Evolutionary conservation across 2,113 vertebrate species (phyloP), one percentile per base, ranked within the genome.

Genomic region (Otolemur garnettii): DNA sequence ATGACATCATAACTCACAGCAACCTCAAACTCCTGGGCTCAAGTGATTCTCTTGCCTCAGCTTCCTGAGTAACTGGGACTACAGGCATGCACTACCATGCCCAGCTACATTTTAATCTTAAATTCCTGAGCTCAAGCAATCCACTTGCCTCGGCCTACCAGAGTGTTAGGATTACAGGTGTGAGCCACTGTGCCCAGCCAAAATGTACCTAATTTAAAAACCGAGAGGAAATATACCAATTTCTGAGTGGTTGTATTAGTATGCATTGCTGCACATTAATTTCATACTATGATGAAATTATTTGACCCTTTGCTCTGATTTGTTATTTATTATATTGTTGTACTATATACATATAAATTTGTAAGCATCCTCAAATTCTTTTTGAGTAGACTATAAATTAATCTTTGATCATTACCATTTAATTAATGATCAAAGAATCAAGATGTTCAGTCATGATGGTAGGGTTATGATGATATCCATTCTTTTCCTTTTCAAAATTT

Each of bases 401-500:
- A 71, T 38, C 38, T 38, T 38, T 38, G 38, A 38, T 38, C 38
- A 38, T 38, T 38, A 38, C 12, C 33, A 26, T 62, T 30, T 55
- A 59, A 79, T 42, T 84, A 82, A 53, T 59, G 42, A 81, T 59
- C 28, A 38, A 74, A 89, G 50, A 68, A 71, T 72, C 60, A 24
- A 14, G 18, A 86, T 22, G 60, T 55, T 92, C 69, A 24, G 53
- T 64, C 68, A 62, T 33, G 75, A 75, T 19, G 14, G 11, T 11
- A 64, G 21, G 74, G 45, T 57, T 66, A 71, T 9, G n/a, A 66
- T 14, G 53, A 45, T 2, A 33, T 1, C 13, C 1, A 0, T 18
- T 60, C 24, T 90, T 24, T 11, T 2, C 57, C 38, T 88, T 85
- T 95, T 75, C 30, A 38, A 77, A 92, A 64, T 38, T 78, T 95